These are phyloP conservation scores for Marisa cornuarietis DNA, from an alignment of 1,140 invertebrate species.

Conservation along the genomic window DNA sequence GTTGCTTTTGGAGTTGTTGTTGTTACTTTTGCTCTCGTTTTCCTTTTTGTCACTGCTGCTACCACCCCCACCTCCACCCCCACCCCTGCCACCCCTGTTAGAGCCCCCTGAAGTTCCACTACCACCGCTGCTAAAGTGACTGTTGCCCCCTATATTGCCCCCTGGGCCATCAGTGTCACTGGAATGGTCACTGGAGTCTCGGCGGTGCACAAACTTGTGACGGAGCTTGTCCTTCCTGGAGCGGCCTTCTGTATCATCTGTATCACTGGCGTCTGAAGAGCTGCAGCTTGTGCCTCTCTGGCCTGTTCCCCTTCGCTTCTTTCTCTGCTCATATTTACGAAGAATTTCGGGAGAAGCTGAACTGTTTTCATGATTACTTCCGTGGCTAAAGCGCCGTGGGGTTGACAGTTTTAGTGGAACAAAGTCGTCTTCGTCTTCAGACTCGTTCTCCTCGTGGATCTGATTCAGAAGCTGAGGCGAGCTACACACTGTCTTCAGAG, in stretches of 20 bases:
- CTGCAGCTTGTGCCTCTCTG: conserved; percentile 86
- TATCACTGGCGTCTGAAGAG: conserved; percentile 88
- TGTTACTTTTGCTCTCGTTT: conserved; percentile 13
- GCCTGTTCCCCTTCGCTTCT: conserved; percentile 75
- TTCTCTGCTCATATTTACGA: conserved; percentile 72
- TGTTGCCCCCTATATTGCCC: conserved; percentile 41
- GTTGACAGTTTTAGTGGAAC: conserved; percentile 49
- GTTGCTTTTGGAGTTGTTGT: conserved; percentile 24
- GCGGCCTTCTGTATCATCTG: conserved; percentile 85
- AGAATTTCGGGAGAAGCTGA: conserved; percentile 65
- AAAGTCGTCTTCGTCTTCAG: conserved; percentile 60
- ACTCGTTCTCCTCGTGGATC: conserved; percentile 77
- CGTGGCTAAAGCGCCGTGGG: conserved; percentile 32
- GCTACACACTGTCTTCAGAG: conserved; percentile 68
- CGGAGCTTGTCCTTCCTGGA: conserved; percentile 80
- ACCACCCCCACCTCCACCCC: conserved; percentile 22
- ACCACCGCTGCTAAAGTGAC: conserved; percentile 28
- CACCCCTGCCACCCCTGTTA: conserved; percentile 14
- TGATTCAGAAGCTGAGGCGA: conserved; percentile 78
- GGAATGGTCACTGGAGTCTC: conserved; percentile 65
- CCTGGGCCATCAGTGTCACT: conserved; percentile 62
- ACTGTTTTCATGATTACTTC: conserved; percentile 22
- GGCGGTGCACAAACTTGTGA: conserved; percentile 62
- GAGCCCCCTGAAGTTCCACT: conserved; percentile 21
- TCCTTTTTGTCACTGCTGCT: conserved; percentile 31